These are phyloP conservation scores for Cheilosia soror DNA, from an alignment of 2,888 invertebrate species.

Conservation along the genomic window DNA sequence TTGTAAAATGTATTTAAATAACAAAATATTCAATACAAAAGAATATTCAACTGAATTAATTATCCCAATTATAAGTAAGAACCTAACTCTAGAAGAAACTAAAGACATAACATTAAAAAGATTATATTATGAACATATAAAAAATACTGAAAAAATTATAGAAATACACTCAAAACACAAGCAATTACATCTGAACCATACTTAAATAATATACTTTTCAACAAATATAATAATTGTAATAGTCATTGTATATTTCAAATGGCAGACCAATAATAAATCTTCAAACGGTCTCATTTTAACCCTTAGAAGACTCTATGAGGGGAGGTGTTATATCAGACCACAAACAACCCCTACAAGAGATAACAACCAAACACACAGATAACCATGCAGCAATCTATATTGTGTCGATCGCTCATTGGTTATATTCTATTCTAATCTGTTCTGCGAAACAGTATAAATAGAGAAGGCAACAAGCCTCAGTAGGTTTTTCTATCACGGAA, in stretches of 20 bases:
- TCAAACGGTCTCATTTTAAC: not conserved
- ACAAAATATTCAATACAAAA: not conserved
- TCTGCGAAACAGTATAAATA: not conserved
- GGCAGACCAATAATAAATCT: not conserved
- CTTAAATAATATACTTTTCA: not conserved
- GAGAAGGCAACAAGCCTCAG: constrained; percentile 1
- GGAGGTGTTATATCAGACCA: constrained; percentile 2
- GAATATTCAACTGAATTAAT: not conserved
- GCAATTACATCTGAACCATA: not conserved
- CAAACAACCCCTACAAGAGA: constrained; percentile 4
- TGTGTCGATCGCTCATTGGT: not conserved
- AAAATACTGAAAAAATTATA: not conserved
- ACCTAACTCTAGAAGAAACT: not conserved
- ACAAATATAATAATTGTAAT: not conserved
- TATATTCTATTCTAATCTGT: not conserved
- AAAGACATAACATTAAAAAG: too few species aligned
- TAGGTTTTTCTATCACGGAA: not conserved
- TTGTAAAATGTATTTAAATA: not conserved
- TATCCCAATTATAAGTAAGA: not conserved
- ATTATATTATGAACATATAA: not conserved
- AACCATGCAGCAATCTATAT: not conserved
- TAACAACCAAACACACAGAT: not conserved
- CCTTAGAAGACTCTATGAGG: not conserved
- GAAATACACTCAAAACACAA: constrained; percentile 1
- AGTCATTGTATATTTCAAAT: constrained; percentile 2